Conservation (phyloP, 2,888 invertebrate genomes). For the Drosophila parthenogenetica region DNA sequence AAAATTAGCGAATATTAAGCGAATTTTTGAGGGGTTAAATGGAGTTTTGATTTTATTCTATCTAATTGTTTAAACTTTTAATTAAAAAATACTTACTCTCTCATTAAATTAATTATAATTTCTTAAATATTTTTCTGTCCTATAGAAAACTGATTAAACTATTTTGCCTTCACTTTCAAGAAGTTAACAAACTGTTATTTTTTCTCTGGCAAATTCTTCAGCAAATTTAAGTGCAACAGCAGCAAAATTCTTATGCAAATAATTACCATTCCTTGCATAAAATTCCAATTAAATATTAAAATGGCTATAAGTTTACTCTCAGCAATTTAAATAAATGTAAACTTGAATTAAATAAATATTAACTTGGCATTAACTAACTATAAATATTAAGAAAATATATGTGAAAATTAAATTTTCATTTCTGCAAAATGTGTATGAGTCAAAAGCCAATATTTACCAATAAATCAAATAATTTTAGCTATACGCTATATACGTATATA, state of each 20-base stretch:
- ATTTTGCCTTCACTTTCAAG: no score
- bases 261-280: neutral
- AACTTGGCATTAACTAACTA: neutral
- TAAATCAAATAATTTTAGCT: slow-evolving; percentile 46
- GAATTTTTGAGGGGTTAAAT: neutral
- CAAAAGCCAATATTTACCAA: slow-evolving; percentile 45
- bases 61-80: no score
- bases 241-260: neutral
- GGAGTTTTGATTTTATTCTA: no score
- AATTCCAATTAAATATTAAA: neutral
- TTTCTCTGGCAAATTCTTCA: no score
- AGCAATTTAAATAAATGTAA: neutral
- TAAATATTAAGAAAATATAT: neutral
- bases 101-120: no score
- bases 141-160: no score
- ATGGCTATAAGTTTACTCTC: neutral
- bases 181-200: no score
- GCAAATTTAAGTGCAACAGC: no score
- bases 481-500: neutral
- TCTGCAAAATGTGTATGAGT: slow-evolving; percentile 13
- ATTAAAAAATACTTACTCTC: no score
- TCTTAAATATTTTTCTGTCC: no score
- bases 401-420: neutral
- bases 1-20: neutral
- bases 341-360: neutral